phyloP scores from a whole-genome alignment of 2,113 vertebrate genomes.

The Perca flavescens region DNA sequence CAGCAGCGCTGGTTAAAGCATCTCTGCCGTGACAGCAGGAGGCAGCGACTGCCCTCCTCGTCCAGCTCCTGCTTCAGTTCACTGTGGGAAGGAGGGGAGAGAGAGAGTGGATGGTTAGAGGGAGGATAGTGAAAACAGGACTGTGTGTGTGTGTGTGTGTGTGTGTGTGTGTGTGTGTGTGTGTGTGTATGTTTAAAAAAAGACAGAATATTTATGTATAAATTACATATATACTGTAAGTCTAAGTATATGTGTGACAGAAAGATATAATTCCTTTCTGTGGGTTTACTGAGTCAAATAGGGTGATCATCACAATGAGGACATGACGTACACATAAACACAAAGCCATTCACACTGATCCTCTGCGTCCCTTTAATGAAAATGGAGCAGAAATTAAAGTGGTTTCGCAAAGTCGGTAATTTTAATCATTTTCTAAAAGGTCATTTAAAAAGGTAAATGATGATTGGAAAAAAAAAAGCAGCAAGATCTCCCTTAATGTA shows the following conservation, averaged over 20 bases:
- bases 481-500: not conserved
- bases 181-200: too few relatives aligned
- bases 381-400: constrained; percentile 56
- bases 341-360: constrained; percentile 31
- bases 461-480: constrained; percentile 10
- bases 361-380: constrained; percentile 34
- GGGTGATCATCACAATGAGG: constrained; percentile 28
- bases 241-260: not conserved
- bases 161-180: not conserved
- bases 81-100: constrained; percentile 75
- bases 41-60: constrained; percentile 93
- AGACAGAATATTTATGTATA: too few relatives aligned
- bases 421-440: constrained; percentile 13
- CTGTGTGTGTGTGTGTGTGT: not conserved
- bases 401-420: constrained; percentile 28
- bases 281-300: constrained; percentile 39
- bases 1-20: constrained; percentile 95
- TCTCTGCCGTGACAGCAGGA: constrained; percentile 91
- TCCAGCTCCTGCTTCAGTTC: constrained; percentile 94
- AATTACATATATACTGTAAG: not conserved
- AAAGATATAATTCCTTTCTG: not conserved
- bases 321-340: constrained; percentile 7
- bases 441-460: not conserved
- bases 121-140: constrained; percentile 23
- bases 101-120: constrained; percentile 5